A percentile compares a stretch with the other conserved stretches of the same genome.
These are phyloP conservation scores for Gastrophysa polygoni DNA, from an alignment of 2,888 invertebrate species.

Conservation along the genomic window DNA sequence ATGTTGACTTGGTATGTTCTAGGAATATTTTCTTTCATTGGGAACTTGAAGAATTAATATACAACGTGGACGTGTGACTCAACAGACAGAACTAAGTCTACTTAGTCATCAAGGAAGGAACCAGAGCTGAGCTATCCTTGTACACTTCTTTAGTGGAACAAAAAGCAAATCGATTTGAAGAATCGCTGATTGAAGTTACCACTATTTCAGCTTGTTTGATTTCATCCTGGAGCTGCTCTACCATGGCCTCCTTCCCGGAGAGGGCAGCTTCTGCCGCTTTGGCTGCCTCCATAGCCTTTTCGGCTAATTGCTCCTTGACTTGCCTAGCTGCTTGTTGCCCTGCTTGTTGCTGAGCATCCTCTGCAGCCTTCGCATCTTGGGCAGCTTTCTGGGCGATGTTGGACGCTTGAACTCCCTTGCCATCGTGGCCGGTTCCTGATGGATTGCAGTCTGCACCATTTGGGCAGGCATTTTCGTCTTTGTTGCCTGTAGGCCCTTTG, in stretches of 20 bases:
- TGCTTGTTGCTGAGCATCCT: conserved; percentile 74
- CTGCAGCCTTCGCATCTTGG: conserved; percentile 74
- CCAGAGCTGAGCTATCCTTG: no score
- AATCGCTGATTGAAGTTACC: conserved; percentile 29
- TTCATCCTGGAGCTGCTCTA: conserved; percentile 71
- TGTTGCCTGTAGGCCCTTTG: conserved; percentile 26
- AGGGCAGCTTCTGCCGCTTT: conserved; percentile 73
- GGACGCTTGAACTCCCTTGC: conserved; percentile 54
- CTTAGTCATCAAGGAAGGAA: no score
- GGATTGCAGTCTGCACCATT: conserved; percentile 43
- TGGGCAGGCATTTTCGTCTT: conserved; percentile 12
- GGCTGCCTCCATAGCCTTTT: conserved; percentile 72
- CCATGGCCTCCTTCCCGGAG: conserved; percentile 61
- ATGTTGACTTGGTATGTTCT: no score
- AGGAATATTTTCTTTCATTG: no score
- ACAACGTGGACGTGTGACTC: no score
- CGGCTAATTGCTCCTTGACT: conserved; percentile 71
- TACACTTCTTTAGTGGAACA: no score
- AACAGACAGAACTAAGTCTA: no score
- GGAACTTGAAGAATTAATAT: no score
- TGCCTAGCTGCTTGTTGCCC: conserved; percentile 73
- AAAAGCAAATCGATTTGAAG: no score
- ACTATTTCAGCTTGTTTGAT: conserved; percentile 67
- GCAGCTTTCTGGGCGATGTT: conserved; percentile 76
- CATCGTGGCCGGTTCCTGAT: background rate